A percentile compares a stretch with the other conserved stretches of the same genome.
phyloP scores from a whole-genome alignment of 2,113 vertebrate genomes.

The Poeciliopsis prolifica region DNA sequence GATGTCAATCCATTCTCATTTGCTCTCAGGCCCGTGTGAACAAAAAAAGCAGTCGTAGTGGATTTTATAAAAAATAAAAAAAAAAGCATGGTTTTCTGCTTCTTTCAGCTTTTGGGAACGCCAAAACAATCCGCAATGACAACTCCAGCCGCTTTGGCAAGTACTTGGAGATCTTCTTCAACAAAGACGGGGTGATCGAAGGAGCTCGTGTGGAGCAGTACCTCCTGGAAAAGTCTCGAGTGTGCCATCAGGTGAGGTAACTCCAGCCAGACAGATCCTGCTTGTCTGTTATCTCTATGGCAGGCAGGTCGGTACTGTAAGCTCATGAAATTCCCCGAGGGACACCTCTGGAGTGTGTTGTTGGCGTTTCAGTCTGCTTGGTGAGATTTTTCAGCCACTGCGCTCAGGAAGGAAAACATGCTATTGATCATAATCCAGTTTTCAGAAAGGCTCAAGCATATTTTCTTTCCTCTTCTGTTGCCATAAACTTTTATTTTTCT shows the following conservation, averaged over 20 bases:
- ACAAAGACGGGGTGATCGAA: slow-evolving; percentile 83
- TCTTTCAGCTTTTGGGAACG: slow-evolving; percentile 91
- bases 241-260: slow-evolving; percentile 88
- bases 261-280: not conserved
- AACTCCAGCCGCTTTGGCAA: slow-evolving; percentile 99
- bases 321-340: not conserved
- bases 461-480: not conserved
- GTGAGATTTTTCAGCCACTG: not conserved
- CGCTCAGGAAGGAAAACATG: not conserved
- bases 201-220: slow-evolving; percentile 92
- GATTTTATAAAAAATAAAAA: not conserved
- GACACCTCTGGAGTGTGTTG: not conserved
- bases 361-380: not conserved
- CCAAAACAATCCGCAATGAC: slow-evolving; percentile 93
- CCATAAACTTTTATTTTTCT: not conserved
- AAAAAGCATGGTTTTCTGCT: not conserved
- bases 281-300: slow-evolving; percentile 4
- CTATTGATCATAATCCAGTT: not conserved
- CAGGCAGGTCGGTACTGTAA: not conserved
- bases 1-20: not conserved
- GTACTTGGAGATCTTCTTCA: slow-evolving; percentile 94
- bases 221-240: slow-evolving; percentile 94
- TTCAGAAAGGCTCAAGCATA: not conserved
- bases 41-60: not conserved
- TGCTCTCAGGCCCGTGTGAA: not conserved